Evolutionary conservation across 2,888 invertebrate species (phyloP), one percentile per base, ranked within the genome.

Genomic region (Euproctis similis): DNA sequence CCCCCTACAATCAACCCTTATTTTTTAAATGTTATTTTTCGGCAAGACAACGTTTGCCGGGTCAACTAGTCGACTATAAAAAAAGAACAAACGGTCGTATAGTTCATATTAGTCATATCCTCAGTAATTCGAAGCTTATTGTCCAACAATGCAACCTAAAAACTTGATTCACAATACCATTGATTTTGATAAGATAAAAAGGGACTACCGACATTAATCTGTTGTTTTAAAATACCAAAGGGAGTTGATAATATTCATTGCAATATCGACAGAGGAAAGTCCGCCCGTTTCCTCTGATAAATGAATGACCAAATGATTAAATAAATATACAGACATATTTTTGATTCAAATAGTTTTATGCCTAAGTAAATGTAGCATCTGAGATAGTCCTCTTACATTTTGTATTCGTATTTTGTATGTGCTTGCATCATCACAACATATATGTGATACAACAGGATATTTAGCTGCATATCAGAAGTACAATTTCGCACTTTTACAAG

Each of bases 221-320:
- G 48, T 60, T 63, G 55, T 48, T 61, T 41, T 32, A 53, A 64
- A 71, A 65, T 61, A 53, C 58, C 51, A 47, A 43, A 41, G 39
- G 24, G 24, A 34, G 28, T 42, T 59, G 73, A 76, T 73, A 72
- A 45, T 53, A 70, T 76, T 75, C 68, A 62, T 22, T 49, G 50
- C 53, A 61, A 64, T 66, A 69, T 73, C 69, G 35, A 52, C 60
- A 62, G 59, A 62, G 63, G 59, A 62, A 71, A 67, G 60, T 56
- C 57, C 54, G 63, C 54, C 57, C 57, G 61, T 56, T 68, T 72
- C 71, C 71, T 66, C 46, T 65, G 76, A 78, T 81, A 76, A 61
- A 40, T 36, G 46, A 42, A 22, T 14, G 45, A 48, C 70, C 35
- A 32, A 21, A 24, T 24, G n/a, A 19, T 19, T n/a, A 19, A n/a